These are phyloP conservation scores for Crocuta crocuta DNA, from an alignment of 2,113 vertebrate species.

Conservation along the genomic window DNA sequence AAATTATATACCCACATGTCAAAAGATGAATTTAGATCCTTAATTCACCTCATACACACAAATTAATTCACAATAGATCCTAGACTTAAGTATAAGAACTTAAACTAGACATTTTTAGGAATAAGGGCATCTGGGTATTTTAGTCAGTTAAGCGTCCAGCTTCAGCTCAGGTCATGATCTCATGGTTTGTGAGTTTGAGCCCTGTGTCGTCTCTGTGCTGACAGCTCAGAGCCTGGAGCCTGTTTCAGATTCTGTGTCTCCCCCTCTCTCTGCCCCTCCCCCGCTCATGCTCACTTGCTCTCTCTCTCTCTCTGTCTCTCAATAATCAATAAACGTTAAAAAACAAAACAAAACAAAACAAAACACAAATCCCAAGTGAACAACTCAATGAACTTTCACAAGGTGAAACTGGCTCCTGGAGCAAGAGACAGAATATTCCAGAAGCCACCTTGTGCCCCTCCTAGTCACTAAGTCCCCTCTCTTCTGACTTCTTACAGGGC, in stretches of 20 bases:
- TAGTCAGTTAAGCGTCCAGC: no score
- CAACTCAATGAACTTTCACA: neutral
- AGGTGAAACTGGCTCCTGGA: neutral
- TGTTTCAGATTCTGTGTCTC: no score
- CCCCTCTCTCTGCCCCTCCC: no score
- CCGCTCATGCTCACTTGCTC: no score
- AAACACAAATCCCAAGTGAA: neutral
- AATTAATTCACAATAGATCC: neutral
- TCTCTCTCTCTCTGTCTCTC: no score
- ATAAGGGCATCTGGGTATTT: neutral
- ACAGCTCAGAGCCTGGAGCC: no score
- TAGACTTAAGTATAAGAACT: neutral
- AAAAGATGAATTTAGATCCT: neutral
- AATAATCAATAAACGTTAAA: no score
- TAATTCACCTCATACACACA: neutral
- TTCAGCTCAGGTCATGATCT: no score
- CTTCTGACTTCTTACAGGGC: neutral
- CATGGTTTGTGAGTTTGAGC: no score
- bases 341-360: no score
- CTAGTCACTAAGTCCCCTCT: neutral
- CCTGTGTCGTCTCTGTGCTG: no score
- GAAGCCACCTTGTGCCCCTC: neutral
- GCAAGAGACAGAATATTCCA: neutral
- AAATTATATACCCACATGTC: neutral
- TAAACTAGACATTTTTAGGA: neutral